phyloP scores from a whole-genome alignment of 23 tunicate genomes.

The Clavelina lepadiformis region DNA sequence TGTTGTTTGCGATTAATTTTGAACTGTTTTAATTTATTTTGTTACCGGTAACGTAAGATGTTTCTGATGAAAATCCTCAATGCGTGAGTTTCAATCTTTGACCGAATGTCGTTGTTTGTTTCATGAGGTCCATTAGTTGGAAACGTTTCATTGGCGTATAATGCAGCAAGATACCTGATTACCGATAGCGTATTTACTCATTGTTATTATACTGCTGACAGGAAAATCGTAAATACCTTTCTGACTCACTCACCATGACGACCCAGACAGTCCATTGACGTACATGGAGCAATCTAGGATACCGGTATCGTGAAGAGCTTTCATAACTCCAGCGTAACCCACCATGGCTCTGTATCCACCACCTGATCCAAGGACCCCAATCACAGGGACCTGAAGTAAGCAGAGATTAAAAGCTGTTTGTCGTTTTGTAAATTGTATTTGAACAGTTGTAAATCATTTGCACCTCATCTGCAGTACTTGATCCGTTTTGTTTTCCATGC shows the following conservation, averaged over 20 bases:
- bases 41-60: no score
- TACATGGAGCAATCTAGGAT: conserved; percentile 70
- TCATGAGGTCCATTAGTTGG: conserved; percentile 32
- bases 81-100: conserved; percentile 35
- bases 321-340: conserved; percentile 75
- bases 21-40: no score
- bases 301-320: conserved; percentile 67
- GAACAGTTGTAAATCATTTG: no score
- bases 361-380: conserved; percentile 80
- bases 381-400: conserved; percentile 64
- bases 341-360: conserved; percentile 82
- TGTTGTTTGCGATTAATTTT: no score
- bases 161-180: conserved; percentile 52
- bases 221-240: no score
- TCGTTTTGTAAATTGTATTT: no score
- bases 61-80: conserved; percentile 62
- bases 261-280: conserved; percentile 68
- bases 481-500: no score
- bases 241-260: conserved; percentile 67
- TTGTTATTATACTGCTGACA: no score
- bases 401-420: no score
- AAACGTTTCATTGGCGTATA: conserved; percentile 52
- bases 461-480: no score
- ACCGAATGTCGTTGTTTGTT: conserved; percentile 35
- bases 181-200: no score